Percentiles rank a stretch among this genome's conserved stretches.
These are phyloP conservation scores for Scaptomyza reducta DNA, from an alignment of 2,888 invertebrate genomes.

Conservation along the genomic window DNA sequence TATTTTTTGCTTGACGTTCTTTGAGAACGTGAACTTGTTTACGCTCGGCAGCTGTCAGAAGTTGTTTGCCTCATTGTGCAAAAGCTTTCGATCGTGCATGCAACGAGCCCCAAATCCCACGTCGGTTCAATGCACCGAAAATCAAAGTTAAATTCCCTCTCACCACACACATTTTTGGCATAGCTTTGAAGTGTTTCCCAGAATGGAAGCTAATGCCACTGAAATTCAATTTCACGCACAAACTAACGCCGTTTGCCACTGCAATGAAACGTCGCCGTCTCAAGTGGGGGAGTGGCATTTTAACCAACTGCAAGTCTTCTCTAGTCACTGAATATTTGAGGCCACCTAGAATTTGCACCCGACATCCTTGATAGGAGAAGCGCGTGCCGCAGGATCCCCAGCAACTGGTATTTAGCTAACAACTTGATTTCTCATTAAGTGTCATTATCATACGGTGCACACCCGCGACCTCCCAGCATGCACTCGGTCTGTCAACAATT, in stretches of 20 bases:
- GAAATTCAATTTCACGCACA: slow-evolving; percentile 66
- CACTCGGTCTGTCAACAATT: slow-evolving; percentile 30
- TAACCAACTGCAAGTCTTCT: slow-evolving; percentile 12
- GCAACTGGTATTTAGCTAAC: slow-evolving; percentile 44
- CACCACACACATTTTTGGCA: neutral
- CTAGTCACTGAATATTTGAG: neutral
- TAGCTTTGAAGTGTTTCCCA: slow-evolving; percentile 10
- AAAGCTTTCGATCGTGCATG: neutral
- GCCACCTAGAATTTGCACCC: neutral
- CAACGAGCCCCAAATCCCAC: slow-evolving; percentile 25
- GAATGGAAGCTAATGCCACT: slow-evolving; percentile 5
- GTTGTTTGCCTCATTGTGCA: slow-evolving; percentile 16
- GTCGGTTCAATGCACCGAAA: slow-evolving; percentile 38
- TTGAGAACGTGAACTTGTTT: slow-evolving; percentile 6
- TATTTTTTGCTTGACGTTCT: slow-evolving; percentile 8
- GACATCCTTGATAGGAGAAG: neutral
- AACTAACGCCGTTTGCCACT: slow-evolving; percentile 28
- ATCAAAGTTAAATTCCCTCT: slow-evolving; percentile 4
- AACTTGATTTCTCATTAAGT: slow-evolving; percentile 69
- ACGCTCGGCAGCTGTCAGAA: slow-evolving; percentile 15
- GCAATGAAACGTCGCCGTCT: neutral
- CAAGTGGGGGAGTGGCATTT: slow-evolving; percentile 25
- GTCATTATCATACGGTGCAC: slow-evolving; percentile 42
- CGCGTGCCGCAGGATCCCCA: neutral
- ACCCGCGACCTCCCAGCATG: neutral